phyloP scores from a whole-genome alignment of 2,888 invertebrate genomes.

The Clistopyga incitator region DNA sequence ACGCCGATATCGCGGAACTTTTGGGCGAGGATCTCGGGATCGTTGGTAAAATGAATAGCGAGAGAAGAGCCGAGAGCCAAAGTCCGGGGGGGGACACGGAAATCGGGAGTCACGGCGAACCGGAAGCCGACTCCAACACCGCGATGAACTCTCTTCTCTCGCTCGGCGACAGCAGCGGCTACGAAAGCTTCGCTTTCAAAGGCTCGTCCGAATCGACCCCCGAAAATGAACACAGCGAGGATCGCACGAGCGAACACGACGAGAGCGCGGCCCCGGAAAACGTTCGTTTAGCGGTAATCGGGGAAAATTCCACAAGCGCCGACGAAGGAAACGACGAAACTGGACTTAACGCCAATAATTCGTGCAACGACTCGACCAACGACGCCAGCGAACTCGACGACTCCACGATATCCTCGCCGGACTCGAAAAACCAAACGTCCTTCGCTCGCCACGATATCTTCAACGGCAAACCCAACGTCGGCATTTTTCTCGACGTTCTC shows the following conservation, averaged over 20 bases:
- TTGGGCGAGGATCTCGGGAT: conserved; percentile 76
- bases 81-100: conserved; percentile 60
- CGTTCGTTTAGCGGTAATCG: conserved; percentile 30
- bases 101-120: conserved; percentile 70
- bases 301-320: conserved; percentile 19
- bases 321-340: conserved; percentile 8
- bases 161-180: conserved; percentile 91
- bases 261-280: conserved; percentile 51
- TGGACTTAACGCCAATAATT: conserved; percentile 1
- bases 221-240: conserved; percentile 80
- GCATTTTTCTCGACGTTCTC: conserved; percentile 90
- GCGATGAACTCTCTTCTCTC: conserved; percentile 88
- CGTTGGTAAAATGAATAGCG: neutral
- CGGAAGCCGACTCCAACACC: conserved; percentile 76
- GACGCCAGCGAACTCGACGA: conserved; percentile 37
- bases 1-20: conserved; percentile 82
- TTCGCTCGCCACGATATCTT: conserved; percentile 75
- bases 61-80: conserved; percentile 26
- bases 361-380: conserved; percentile 24
- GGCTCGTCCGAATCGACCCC: conserved; percentile 85
- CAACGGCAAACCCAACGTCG: conserved; percentile 82
- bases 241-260: conserved; percentile 74
- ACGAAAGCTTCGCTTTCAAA: conserved; percentile 88
- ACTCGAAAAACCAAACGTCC: conserved; percentile 40
- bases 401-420: conserved; percentile 20